Base-by-base conservation (phyloP, 2,113 vertebrate genomes). In the Narcine bancroftii region DNA sequence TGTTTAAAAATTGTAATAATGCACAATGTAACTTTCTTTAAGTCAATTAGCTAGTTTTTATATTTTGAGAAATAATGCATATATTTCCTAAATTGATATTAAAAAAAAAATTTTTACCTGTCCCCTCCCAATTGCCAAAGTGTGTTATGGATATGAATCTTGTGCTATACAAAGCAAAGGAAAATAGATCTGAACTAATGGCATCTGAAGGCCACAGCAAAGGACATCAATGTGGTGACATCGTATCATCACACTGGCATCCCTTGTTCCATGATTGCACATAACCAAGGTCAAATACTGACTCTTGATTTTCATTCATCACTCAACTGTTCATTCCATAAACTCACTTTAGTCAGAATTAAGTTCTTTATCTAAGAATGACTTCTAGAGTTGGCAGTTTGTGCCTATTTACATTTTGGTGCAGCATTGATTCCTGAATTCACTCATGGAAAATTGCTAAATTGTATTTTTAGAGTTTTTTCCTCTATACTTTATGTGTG, bases 201-300 rank as follows among this genome's bases (percentile, higher is more conserved):
- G 63, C 89, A 69, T 47, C 65, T 91, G 89, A 39, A 66, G 89
- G 63, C 89, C 89, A 71, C 89, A 91, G 89, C 89, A 91, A 69
- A 69, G 89, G 89, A 91, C 89, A 91, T 65, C 65, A 91, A 91
- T 91, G 89, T 91, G 89, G 87, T 91, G 89, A 91, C 89, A 91
- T 91, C 45, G 89, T 91, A 69, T 91, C 89, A 91, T 39, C 89
- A 91, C 89, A 91, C 89, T 91, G 89, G 89, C 89, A 91, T 91
- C 89, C 65, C 89, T 66, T 69, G 63, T 91, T 91, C 89, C 89
- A 66, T 69, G 89, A 36, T 69, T 69, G 29, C 89, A 91, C 19
- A 11, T 63, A 66, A 60, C 89, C 89, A 91, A 91, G 89, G 89
- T 69, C 89, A 66, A 91, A 69, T 69, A 69, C 89, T 45, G 89